Conservation (phyloP, 1,140 invertebrate species). For the Protaetia brevitarsis region DNA sequence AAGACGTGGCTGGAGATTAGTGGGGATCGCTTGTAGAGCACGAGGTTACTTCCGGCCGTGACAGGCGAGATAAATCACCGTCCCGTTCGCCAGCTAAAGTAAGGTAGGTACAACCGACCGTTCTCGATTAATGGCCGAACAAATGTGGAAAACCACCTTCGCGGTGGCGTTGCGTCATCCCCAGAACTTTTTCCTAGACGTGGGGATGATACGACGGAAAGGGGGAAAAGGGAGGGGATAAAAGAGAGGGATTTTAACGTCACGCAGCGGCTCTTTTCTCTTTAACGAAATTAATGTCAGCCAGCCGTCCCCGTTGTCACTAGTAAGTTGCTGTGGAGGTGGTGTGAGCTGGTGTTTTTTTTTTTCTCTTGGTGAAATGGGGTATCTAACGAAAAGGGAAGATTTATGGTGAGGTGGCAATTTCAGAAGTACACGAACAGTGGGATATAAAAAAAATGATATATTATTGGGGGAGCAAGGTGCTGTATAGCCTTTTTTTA, state of each 20-base stretch:
- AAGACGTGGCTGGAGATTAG: constrained; percentile 46
- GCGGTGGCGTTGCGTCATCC: too few relatives aligned
- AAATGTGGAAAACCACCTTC: constrained; percentile 48
- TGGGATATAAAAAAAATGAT: constrained; percentile 3
- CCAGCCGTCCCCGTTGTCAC: background rate
- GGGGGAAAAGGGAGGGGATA: too few relatives aligned
- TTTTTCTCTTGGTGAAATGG: background rate
- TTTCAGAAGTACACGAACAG: constrained; percentile 4
- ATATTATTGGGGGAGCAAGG: background rate
- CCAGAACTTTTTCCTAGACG: constrained; percentile 30
- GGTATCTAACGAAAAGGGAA: too few relatives aligned
- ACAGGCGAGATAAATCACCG: constrained; percentile 47
- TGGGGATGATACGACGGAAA: background rate
- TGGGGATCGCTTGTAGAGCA: constrained; percentile 45
- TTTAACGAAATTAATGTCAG: constrained; percentile 3
- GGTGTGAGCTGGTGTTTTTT: constrained; percentile 11
- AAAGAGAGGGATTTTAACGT: too few relatives aligned
- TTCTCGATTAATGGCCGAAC: constrained; percentile 46
- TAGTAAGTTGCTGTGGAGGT: background rate
- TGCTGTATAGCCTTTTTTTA: background rate
- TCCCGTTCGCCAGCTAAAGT: background rate
- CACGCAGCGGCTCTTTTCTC: background rate
- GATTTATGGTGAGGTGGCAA: background rate
- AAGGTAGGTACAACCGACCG: constrained; percentile 24
- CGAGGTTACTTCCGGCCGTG: constrained; percentile 46